Percentiles rank a stretch among this genome's conserved stretches.
These are phyloP conservation scores for Cariama cristata DNA, from an alignment of 2,113 vertebrate genomes.

Conservation along the genomic window DNA sequence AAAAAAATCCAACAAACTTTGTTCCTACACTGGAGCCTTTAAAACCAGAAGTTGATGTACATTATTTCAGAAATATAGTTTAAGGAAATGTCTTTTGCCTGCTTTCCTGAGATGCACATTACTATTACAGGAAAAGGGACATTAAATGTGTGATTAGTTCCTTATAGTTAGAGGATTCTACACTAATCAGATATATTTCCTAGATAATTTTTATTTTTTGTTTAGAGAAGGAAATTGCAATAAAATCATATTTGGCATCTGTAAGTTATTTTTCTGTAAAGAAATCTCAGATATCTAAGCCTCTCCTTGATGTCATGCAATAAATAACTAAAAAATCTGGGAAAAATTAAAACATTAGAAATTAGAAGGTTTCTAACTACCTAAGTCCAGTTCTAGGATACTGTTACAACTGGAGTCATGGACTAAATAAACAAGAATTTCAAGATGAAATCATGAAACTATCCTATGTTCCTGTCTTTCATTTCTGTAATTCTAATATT, in stretches of 20 bases:
- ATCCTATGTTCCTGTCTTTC: background rate
- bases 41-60: background rate
- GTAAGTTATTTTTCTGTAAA: background rate
- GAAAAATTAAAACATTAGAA: background rate
- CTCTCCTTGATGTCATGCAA: background rate
- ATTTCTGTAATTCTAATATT: background rate
- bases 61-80: background rate
- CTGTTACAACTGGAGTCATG: background rate
- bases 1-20: background rate
- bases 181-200: background rate
- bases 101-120: background rate
- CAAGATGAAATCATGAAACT: background rate
- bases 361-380: background rate
- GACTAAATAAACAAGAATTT: background rate
- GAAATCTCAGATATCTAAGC: background rate
- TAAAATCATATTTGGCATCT: background rate
- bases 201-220: background rate
- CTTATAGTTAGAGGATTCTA: background rate
- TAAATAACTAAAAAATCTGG: fast-evolving
- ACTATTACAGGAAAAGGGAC: background rate
- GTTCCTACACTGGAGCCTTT: background rate
- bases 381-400: background rate
- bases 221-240: background rate
- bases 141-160: background rate
- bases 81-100: background rate